phyloP scores from a whole-genome alignment of 2,113 vertebrate species.

The Sylvia atricapilla region DNA sequence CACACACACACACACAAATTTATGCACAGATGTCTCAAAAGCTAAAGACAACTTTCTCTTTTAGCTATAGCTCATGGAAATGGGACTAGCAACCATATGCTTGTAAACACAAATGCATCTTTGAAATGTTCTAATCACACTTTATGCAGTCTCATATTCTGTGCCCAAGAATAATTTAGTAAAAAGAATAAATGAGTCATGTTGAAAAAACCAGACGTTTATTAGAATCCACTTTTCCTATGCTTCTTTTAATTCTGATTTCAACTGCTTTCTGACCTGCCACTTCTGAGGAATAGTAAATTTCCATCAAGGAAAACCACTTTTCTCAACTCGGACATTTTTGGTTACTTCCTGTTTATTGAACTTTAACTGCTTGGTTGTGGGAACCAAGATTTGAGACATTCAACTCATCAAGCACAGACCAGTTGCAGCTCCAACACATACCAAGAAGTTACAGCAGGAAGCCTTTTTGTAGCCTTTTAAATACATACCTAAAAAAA shows the following conservation, averaged over 20 bases:
- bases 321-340: neutral
- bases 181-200: slow-evolving; percentile 60
- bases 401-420: neutral
- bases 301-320: neutral
- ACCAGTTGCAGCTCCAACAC: slow-evolving; percentile 14
- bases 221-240: slow-evolving; percentile 20
- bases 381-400: slow-evolving; percentile 37
- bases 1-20: neutral
- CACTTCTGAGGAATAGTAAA: neutral
- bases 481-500: slow-evolving; percentile 8
- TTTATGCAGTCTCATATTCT: neutral
- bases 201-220: slow-evolving; percentile 42
- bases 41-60: neutral
- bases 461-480: neutral
- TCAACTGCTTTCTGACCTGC: slow-evolving; percentile 27
- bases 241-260: neutral
- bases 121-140: slow-evolving; percentile 5
- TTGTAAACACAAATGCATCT: slow-evolving; percentile 38
- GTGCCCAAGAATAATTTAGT: slow-evolving; percentile 45
- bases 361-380: slow-evolving; percentile 41
- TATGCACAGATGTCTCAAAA: neutral
- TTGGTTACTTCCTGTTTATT: slow-evolving; percentile 33
- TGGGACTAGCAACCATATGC: slow-evolving; percentile 30
- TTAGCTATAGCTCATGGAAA: neutral
- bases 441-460: slow-evolving; percentile 23